phyloP scores from a whole-genome alignment of 2,113 vertebrate genomes.

The Addax nasomaculatus region DNA sequence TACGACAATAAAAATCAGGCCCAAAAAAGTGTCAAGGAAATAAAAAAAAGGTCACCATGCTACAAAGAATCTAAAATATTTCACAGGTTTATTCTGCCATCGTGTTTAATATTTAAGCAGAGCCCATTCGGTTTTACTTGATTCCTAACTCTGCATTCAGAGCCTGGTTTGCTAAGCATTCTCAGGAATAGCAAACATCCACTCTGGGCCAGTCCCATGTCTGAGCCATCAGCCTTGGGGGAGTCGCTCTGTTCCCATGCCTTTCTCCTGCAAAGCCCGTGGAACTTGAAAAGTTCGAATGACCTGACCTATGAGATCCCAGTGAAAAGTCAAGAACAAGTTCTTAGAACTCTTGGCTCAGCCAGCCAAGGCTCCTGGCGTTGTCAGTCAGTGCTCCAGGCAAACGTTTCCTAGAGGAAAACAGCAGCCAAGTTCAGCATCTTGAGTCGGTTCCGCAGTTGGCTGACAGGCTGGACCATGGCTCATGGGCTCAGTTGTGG shows the following conservation, averaged over 20 bases:
- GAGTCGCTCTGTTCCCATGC: accelerated
- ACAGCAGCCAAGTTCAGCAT: neutral
- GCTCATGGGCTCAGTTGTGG: neutral
- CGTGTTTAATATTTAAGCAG: neutral
- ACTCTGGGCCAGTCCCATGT: accelerated
- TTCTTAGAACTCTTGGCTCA: neutral
- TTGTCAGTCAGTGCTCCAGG: neutral
- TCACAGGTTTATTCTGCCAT: neutral
- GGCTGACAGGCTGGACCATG: neutral
- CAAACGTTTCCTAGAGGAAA: neutral
- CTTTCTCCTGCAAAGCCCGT: neutral
- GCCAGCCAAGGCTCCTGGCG: neutral
- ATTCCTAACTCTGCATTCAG: neutral
- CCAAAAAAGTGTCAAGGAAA: neutral
- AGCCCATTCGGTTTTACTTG: neutral
- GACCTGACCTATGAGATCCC: neutral
- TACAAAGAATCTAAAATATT: neutral
- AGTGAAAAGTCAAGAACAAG: neutral
- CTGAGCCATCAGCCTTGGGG: accelerated
- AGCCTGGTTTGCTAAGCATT: neutral
- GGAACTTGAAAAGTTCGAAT: neutral
- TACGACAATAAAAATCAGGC: neutral
- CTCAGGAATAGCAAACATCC: neutral
- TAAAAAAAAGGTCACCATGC: neutral
- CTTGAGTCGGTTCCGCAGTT: neutral